Conservation (phyloP, 2,888 invertebrate genomes). For the Cryptus armator region DNA sequence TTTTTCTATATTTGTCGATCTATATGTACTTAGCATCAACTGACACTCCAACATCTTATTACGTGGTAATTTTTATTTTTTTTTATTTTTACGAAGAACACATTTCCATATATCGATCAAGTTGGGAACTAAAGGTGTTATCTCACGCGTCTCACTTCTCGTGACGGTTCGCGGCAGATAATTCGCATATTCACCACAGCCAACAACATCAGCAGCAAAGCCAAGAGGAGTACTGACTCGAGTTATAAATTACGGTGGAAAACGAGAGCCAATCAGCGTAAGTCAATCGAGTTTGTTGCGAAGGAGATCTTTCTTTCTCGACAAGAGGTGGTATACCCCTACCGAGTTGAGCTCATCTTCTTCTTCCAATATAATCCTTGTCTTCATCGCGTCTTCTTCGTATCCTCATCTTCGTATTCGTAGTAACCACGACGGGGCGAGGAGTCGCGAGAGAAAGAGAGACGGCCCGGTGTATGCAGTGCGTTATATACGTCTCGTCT, state of each 20-base stretch:
- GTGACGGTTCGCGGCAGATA: slow-evolving; percentile 30
- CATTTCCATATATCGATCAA: slow-evolving; percentile 37
- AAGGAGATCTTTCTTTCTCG: slow-evolving; percentile 65
- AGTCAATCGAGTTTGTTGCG: slow-evolving; percentile 62
- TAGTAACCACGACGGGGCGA: not conserved
- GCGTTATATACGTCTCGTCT: not conserved
- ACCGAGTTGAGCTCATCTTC: slow-evolving; percentile 38
- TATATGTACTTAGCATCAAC: not conserved
- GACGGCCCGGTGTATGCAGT: not conserved
- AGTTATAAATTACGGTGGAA: slow-evolving; percentile 69
- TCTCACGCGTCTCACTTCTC: slow-evolving; percentile 22
- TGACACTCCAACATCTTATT: not conserved
- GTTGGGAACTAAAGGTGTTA: not conserved
- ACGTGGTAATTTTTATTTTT: not conserved
- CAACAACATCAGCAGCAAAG: not conserved
- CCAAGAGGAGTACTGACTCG: slow-evolving; percentile 11
- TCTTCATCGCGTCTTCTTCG: slow-evolving; percentile 14
- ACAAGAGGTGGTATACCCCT: slow-evolving; percentile 49
- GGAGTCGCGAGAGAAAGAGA: too few species aligned
- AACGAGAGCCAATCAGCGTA: slow-evolving; percentile 71
- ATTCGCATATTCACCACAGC: slow-evolving; percentile 15
- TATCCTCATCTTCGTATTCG: slow-evolving; percentile 6
- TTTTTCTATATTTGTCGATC: too few species aligned
- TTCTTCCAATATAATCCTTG: not conserved
- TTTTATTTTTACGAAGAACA: not conserved